Evolutionary conservation across 1,140 invertebrate genomes (phyloP), one percentile per base, ranked within the genome.

Genomic region (Magallana gigas): DNA sequence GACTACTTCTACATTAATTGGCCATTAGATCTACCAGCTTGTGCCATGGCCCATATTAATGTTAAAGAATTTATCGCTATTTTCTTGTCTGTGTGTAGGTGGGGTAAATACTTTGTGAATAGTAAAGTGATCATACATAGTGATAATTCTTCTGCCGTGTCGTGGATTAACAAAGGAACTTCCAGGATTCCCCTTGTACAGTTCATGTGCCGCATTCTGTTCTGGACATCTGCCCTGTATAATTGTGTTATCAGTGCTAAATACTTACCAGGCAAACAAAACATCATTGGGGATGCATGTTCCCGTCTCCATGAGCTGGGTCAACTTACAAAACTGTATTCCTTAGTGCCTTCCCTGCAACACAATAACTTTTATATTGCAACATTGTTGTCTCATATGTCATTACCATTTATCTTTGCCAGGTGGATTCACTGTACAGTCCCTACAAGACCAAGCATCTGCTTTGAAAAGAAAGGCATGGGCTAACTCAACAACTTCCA

Each of bases 301-400:
- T 86, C 88, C 6, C 62, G 84, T n/a, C 36, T 88, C 4, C 88
- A 86, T 64, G 82, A 84, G 76, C 23, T 29, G 12, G n/a, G 14
- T 11, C 60, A 62, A 62, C 60, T 62, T 62, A 62, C 60, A 62
- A 62, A 62, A 62, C 60, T 62, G 60, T 86, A 88, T 88, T 29
- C n/a, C 3, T 60, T 88, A n/a, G 11, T 86, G 11, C 81, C 88
- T 12, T 83, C 84, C 14, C 57, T 57, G 4, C 60, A 71, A 11
- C 23, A 68, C 16, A 0, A 60, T 60, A 56, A 57, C 1, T 88
- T 88, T 71, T 18, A 11, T 56, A n/a, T 85, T 6, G 14, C 16
- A 8, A 57, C 76, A 83, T 23, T 89, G 36, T 14, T 29, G 59
- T 81, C 64, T 81, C 88, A 87, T 85, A 89, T 87, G 88, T 87